These are phyloP conservation scores for Anthopleura sola DNA, from an alignment of 64 coral and sea anemone genomes.

Conservation along the genomic window DNA sequence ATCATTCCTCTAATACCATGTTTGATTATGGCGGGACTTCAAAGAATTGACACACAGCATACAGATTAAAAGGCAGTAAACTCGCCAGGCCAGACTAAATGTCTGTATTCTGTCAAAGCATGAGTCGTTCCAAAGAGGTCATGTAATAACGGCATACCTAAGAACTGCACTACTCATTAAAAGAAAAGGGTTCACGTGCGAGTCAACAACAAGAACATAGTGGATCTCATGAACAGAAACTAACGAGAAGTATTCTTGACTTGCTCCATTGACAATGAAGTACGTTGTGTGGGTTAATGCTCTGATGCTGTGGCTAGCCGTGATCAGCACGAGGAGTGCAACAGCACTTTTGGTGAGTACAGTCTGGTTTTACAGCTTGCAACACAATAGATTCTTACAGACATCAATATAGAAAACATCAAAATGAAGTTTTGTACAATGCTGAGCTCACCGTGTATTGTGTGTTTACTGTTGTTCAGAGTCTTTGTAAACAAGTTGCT, in stretches of 20 bases:
- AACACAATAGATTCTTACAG: not conserved
- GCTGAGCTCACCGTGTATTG: not conserved
- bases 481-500: not conserved
- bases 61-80: conserved; percentile 5
- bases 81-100: not conserved
- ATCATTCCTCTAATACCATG: conserved; percentile 13
- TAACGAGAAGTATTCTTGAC: not conserved
- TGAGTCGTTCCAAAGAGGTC: not conserved
- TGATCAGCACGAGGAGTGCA: not conserved
- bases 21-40: conserved; percentile 1
- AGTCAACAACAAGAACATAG: not conserved
- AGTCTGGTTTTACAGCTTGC: not conserved
- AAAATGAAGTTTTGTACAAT: not conserved
- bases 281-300: not conserved
- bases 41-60: not conserved
- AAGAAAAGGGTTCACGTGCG: not conserved
- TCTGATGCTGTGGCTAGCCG: not conserved
- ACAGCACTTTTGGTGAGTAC: not conserved
- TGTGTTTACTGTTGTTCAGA: not conserved
- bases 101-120: conserved; percentile 14
- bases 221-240: not conserved
- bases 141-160: not conserved
- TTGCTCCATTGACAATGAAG: not conserved
- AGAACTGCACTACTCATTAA: conserved; percentile 7
- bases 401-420: not conserved